Evolutionary conservation across 2,888 invertebrate species (phyloP).

Genomic region (Agonopterix subpropinquella): DNA sequence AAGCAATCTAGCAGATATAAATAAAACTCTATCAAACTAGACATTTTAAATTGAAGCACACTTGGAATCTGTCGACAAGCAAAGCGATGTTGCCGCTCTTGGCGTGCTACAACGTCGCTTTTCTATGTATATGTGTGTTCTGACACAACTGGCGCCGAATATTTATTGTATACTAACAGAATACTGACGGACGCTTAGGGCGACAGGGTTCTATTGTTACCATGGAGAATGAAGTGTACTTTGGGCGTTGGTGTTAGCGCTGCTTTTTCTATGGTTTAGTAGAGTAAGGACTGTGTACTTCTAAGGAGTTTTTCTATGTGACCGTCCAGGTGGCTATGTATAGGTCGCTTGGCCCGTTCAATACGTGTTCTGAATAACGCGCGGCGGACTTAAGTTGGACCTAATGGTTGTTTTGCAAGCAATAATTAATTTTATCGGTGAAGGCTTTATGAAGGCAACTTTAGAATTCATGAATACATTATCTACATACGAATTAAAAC

Average conservation of each 20-base stretch:
- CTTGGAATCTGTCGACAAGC: slow-evolving; percentile 60
- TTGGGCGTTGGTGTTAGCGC: slow-evolving; percentile 36
- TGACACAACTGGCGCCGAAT: slow-evolving; percentile 75
- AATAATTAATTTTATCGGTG: slow-evolving; percentile 49
- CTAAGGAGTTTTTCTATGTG: slow-evolving; percentile 63
- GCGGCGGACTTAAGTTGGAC: slow-evolving; percentile 51
- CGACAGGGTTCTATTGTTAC: slow-evolving; percentile 55
- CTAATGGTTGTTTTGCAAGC: slow-evolving; percentile 36
- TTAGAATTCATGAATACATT: slow-evolving; percentile 29
- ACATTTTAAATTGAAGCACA: slow-evolving; percentile 45
- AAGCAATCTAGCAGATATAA: slow-evolving; percentile 2
- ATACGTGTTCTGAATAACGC: slow-evolving; percentile 50
- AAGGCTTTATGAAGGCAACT: slow-evolving; percentile 44
- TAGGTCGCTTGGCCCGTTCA: slow-evolving; percentile 57
- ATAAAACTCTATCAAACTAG: slow-evolving; percentile 42
- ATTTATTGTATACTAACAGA: slow-evolving; percentile 76
- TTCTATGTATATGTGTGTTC: slow-evolving; percentile 71
- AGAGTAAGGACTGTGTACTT: slow-evolving; percentile 36
- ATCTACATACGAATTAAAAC: slow-evolving; percentile 19
- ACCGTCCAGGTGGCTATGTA: slow-evolving; percentile 74
- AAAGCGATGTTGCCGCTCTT: slow-evolving; percentile 68
- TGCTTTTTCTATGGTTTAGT: slow-evolving; percentile 22
- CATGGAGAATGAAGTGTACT: slow-evolving; percentile 29
- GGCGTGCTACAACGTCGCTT: slow-evolving; percentile 54
- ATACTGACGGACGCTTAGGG: slow-evolving; percentile 61